Base-by-base conservation (phyloP, 2,797 vertebrate species). In the Rhyacichthys aspro region DNA sequence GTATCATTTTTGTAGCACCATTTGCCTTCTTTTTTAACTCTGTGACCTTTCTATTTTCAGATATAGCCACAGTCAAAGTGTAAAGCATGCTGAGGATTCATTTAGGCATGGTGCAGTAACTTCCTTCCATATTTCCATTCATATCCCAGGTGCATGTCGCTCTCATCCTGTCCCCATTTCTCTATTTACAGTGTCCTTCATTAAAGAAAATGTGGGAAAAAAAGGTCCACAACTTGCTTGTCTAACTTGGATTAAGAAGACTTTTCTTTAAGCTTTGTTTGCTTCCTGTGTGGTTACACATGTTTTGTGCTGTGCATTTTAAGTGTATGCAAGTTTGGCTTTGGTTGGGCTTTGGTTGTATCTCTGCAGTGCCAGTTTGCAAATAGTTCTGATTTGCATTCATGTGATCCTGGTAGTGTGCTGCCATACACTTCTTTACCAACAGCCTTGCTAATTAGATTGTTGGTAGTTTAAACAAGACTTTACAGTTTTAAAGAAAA, bases 371-470 rank as follows among this genome's bases (percentile, higher is more conserved):
- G 77, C 72, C 70, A 68, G 71, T 82, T 85, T 88, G 85, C 87
- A 86, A 80, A 87, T 89, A 73, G 74, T 39, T 58, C 42, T 60
- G 16, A 88, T 92, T 90, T 92, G 88, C 91, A 28, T 28, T 28
- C 3, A 90, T 91, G 73, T 48, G 28, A 85, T 89, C 70, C 73
- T 43, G 46, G 48, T 77, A 76, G 50, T 59, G 53, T 47, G 50
- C 32, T 33, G 28, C 28, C 7, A 34, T 10, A 34, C 28, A 7
- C 14, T 34, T 49, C 47, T 16, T n/a, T n/a, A n/a, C 74, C 46
- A 43, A 53, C 79, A 78, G 47, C 61, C 48, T 46, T 52, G 28
- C n/a, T 48, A 52, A 61, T 28, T 3, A 28, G 23, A 28, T 28
- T 28, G 23, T 28, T 5, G 23, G 23, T 28, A 28, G 23, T 5